Base-by-base conservation (phyloP, 1,140 invertebrate species). In the Scylla paramamosain region DNA sequence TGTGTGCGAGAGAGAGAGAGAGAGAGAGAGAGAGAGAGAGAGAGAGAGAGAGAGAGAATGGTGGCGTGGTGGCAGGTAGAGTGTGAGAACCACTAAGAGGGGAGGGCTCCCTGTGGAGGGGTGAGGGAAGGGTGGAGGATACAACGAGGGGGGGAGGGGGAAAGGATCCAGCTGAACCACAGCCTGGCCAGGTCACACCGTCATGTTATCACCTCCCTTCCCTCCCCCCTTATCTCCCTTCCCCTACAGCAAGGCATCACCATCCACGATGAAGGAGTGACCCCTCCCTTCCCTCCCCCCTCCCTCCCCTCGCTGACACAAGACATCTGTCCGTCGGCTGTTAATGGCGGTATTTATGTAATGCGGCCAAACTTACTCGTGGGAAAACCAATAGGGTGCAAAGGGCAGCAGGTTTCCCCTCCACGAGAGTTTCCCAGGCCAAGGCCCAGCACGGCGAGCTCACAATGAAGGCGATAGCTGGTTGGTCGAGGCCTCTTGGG, bases 381-480 rank as follows among this genome's bases (percentile, higher is more conserved):
- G 59, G 46, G n/a, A 46, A 89, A 28, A 39, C n/a, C 48, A 46
- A 45, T 94, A 67, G 14, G 29, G 28, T 46, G 86, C 88, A 90
- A 12, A 16, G 20, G n/a, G 45, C 29, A 90, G 67, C 45, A 31
- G 67, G 82, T 94, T 91, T 52, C 86, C 77, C 31, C 67, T 31
- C 88, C 29, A 16, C 20, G 67, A 91, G 39, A 87, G 67, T 95
- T 92, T 92, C 91, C 94, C 84, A 92, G 48, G 90, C 45, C 87
- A 82, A 88, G 52, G 84, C 83, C 20, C 94, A 77, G 91, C 94
- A 89, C 84, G 86, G 77, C 25, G 48, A 67, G 4, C 52, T 77
- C 86, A 87, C 94, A 92, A 92, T 92, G 91, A 95, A 92, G 28
- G 84, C 29, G 84, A 28, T 82, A 89, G 92, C 94, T 95, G 48